These are phyloP conservation scores for Pandemis heparana DNA, from an alignment of 2,888 invertebrate species.

Conservation along the genomic window DNA sequence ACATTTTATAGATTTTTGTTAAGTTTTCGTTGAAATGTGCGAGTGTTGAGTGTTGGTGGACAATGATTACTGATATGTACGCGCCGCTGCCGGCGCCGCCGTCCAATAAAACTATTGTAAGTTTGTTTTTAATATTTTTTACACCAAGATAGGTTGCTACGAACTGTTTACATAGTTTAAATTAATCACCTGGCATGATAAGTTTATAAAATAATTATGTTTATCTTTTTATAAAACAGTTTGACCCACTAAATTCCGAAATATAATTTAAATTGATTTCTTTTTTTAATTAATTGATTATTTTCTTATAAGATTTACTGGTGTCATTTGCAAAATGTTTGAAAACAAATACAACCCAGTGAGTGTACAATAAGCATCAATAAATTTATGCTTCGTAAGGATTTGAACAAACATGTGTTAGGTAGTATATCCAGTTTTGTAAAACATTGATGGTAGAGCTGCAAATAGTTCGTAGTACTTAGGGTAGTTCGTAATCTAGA, in stretches of 20 bases:
- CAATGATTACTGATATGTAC: slow-evolving; percentile 83
- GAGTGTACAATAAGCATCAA: too few species aligned
- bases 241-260: too few species aligned
- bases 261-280: too few species aligned
- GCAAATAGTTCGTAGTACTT: not conserved
- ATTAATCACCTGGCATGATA: not conserved
- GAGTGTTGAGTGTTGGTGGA: slow-evolving; percentile 64
- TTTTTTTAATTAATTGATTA: too few species aligned
- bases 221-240: not conserved
- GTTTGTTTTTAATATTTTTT: slow-evolving; percentile 53
- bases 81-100: slow-evolving; percentile 78
- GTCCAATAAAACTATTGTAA: slow-evolving; percentile 76
- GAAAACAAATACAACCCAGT: too few species aligned
- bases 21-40: slow-evolving; percentile 39
- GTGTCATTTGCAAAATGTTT: too few species aligned
- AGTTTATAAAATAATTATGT: not conserved
- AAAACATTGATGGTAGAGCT: not conserved
- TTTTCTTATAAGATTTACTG: too few species aligned
- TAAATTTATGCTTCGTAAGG: too few species aligned
- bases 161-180: not conserved
- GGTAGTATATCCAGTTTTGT: not conserved
- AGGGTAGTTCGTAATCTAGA: too few species aligned
- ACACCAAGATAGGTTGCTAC: not conserved
- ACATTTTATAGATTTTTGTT: slow-evolving; percentile 32
- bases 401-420: not conserved